These are phyloP conservation scores for Listronotus bonariensis DNA, from an alignment of 1,140 invertebrate species.

Conservation along the genomic window DNA sequence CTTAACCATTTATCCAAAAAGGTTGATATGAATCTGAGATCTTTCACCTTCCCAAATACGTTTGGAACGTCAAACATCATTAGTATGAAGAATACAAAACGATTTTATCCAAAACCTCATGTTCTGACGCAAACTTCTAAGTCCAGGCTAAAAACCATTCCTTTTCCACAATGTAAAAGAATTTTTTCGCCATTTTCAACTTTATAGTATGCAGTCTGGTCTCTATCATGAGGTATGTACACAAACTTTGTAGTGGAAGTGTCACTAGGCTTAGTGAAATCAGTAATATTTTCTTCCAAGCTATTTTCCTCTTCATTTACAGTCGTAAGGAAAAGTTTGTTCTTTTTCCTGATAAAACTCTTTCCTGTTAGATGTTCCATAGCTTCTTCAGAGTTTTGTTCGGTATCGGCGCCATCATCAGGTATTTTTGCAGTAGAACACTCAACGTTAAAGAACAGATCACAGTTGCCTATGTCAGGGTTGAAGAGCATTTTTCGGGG, in stretches of 20 bases:
- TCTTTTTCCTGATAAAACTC: slow-evolving; percentile 2
- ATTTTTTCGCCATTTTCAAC: slow-evolving; percentile 59
- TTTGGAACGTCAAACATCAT: background rate
- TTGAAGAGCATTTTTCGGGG: slow-evolving; percentile 54
- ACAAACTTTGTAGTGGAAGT: slow-evolving; percentile 18
- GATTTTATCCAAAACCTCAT: slow-evolving; percentile 1
- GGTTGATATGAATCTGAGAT: too few species aligned
- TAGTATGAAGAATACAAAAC: background rate
- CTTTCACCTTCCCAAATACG: too few species aligned
- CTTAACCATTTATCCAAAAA: too few species aligned
- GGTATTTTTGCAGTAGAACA: slow-evolving; percentile 8
- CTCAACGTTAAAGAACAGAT: slow-evolving; percentile 42
- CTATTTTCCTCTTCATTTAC: background rate
- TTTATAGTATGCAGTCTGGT: slow-evolving; percentile 62
- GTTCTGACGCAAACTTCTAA: slow-evolving; percentile 36
- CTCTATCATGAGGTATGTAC: slow-evolving; percentile 55
- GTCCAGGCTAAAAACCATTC: slow-evolving; percentile 59
- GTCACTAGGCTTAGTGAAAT: background rate
- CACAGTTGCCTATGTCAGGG: slow-evolving; percentile 46
- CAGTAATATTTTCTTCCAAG: background rate
- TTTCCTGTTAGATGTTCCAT: slow-evolving; percentile 11
- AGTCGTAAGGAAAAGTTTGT: background rate
- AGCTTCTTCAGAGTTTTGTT: slow-evolving; percentile 6
- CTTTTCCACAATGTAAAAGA: slow-evolving; percentile 56
- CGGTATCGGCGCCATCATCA: background rate